Percentiles rank a stretch among this genome's conserved stretches.
Conservation (phyloP, 1,140 invertebrate species). For the Danaus plexippus region DNA sequence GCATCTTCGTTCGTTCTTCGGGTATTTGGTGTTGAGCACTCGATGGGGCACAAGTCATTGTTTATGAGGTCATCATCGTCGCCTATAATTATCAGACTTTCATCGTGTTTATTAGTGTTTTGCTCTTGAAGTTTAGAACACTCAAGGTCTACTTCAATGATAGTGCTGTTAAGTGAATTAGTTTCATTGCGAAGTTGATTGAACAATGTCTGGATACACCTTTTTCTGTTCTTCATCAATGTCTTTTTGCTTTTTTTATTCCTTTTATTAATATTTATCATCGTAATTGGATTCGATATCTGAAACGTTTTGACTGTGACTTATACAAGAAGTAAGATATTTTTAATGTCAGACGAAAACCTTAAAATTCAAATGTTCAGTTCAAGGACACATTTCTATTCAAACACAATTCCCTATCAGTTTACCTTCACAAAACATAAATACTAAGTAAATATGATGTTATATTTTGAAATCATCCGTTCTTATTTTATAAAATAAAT, state of each 20-base stretch:
- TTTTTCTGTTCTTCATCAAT: conserved; percentile 8
- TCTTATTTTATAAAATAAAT: too few species aligned
- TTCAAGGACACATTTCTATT: too few species aligned
- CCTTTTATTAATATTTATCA: conserved; percentile 8
- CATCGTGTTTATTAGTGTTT: conserved; percentile 2
- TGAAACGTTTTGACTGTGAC: too few species aligned
- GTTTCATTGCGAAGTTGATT: conserved; percentile 15
- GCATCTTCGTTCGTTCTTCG: conserved; percentile 9
- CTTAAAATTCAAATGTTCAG: too few species aligned
- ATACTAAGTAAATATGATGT: too few species aligned
- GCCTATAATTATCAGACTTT: conserved; percentile 27
- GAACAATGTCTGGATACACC: conserved; percentile 17
- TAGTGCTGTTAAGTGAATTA: conserved; percentile 12
- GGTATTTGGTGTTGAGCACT: conserved; percentile 34
- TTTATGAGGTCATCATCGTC: conserved; percentile 30
- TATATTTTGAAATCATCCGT: too few species aligned
- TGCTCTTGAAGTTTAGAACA: neutral
- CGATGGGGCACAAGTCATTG: conserved; percentile 23
- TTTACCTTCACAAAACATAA: too few species aligned
- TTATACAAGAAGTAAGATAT: too few species aligned
- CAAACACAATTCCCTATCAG: too few species aligned
- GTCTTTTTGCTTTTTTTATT: conserved; percentile 16
- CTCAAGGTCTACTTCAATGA: conserved; percentile 20
- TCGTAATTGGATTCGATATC: neutral
- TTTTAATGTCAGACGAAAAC: too few species aligned